Evolutionary conservation across 2,113 vertebrate species (phyloP).

Genomic region (Rynchops niger): DNA sequence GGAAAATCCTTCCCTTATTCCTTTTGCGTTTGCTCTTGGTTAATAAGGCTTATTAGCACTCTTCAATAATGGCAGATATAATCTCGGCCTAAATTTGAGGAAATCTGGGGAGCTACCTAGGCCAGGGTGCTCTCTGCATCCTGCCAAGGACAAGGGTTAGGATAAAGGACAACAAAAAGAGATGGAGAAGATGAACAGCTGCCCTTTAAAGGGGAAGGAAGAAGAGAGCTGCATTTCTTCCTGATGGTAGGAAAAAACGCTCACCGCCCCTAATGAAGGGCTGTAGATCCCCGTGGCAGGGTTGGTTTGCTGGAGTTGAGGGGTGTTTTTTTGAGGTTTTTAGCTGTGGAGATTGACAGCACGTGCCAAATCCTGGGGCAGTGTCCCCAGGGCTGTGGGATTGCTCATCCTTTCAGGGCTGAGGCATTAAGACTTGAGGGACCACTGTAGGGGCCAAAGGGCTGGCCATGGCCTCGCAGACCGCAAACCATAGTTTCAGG

Average conservation of each 20-base stretch:
- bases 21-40: neutral
- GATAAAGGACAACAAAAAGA: neutral
- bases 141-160: neutral
- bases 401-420: neutral
- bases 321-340: neutral
- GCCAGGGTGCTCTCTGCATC: neutral
- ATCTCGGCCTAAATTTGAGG: constrained; percentile 11
- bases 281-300: neutral
- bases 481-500: neutral
- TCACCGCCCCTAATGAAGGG: accelerated
- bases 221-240: neutral
- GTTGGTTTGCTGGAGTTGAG: neutral
- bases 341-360: neutral
- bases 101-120: neutral
- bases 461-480: neutral
- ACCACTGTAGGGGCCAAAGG: no score
- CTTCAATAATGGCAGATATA: constrained; percentile 30
- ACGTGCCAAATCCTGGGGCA: neutral
- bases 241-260: neutral
- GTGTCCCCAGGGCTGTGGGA: neutral
- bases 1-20: constrained; percentile 64
- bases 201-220: neutral
- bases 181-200: neutral
- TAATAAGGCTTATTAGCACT: constrained; percentile 55
- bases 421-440: neutral